Conservation (phyloP, 2,113 vertebrate genomes). For the Connochaetes taurinus region DNA sequence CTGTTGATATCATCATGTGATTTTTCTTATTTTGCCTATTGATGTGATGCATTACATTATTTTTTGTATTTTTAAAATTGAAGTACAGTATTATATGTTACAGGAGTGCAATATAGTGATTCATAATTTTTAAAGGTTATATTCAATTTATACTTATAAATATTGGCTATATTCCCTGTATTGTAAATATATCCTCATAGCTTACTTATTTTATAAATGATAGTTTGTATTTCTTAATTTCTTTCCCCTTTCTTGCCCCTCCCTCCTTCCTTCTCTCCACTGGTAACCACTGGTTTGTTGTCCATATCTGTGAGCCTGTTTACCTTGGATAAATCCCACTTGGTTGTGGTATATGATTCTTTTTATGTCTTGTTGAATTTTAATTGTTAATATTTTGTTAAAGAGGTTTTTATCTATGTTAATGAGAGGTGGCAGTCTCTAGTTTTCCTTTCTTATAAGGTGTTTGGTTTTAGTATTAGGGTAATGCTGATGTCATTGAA, state of each 20-base stretch:
- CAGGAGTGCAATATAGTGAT: background rate
- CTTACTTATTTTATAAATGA: background rate
- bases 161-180: background rate
- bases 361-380: background rate
- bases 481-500: background rate
- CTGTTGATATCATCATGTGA: background rate
- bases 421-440: background rate
- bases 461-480: background rate
- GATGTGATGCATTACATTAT: background rate
- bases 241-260: background rate
- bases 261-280: background rate
- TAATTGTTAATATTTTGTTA: background rate
- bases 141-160: background rate
- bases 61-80: background rate
- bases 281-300: background rate
- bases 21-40: background rate
- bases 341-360: background rate
- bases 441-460: background rate
- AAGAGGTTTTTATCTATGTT: background rate
- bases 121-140: background rate
- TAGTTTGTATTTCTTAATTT: background rate
- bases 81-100: background rate
- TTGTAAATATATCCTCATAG: background rate
- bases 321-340: background rate
- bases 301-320: background rate